These are phyloP conservation scores for Tiliacea aurago DNA, from an alignment of 2,888 invertebrate genomes.

Conservation along the genomic window DNA sequence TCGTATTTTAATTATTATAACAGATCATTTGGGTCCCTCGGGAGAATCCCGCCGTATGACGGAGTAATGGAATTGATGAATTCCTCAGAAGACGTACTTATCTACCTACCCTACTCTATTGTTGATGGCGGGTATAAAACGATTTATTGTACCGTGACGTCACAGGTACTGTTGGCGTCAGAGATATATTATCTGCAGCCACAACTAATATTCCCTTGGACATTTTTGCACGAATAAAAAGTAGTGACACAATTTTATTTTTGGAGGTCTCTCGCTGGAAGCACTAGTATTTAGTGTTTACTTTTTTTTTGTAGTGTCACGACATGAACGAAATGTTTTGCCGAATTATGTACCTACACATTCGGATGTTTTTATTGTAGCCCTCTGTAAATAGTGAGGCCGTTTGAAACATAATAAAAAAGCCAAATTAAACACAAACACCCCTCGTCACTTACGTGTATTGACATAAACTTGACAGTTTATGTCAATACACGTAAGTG, in stretches of 20 bases:
- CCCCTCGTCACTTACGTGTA: slow-evolving; percentile 8
- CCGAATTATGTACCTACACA: background rate
- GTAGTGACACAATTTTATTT: slow-evolving; percentile 29
- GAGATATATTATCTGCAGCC: slow-evolving; percentile 60
- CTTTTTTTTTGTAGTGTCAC: slow-evolving; percentile 19
- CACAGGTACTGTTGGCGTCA: slow-evolving; percentile 60
- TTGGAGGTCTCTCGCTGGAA: background rate
- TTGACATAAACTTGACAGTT: slow-evolving; percentile 18
- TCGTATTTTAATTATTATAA: slow-evolving; percentile 50
- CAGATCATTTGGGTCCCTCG: slow-evolving; percentile 35
- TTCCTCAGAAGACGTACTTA: slow-evolving; percentile 32
- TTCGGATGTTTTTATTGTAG: background rate
- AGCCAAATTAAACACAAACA: slow-evolving; percentile 12
- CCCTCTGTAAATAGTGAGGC: background rate
- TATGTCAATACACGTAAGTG: too few species aligned
- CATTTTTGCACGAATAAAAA: slow-evolving; percentile 39
- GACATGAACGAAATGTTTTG: background rate
- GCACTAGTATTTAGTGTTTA: background rate
- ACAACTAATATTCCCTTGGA: slow-evolving; percentile 23
- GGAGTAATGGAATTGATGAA: slow-evolving; percentile 53
- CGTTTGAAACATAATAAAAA: background rate
- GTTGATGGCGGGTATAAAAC: slow-evolving; percentile 53
- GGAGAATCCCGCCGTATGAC: slow-evolving; percentile 27
- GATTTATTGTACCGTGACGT: slow-evolving; percentile 63
- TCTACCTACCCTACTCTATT: slow-evolving; percentile 23